These are phyloP conservation scores for Zaprionus ghesquierei DNA, from an alignment of 1,140 invertebrate species.

Conservation along the genomic window DNA sequence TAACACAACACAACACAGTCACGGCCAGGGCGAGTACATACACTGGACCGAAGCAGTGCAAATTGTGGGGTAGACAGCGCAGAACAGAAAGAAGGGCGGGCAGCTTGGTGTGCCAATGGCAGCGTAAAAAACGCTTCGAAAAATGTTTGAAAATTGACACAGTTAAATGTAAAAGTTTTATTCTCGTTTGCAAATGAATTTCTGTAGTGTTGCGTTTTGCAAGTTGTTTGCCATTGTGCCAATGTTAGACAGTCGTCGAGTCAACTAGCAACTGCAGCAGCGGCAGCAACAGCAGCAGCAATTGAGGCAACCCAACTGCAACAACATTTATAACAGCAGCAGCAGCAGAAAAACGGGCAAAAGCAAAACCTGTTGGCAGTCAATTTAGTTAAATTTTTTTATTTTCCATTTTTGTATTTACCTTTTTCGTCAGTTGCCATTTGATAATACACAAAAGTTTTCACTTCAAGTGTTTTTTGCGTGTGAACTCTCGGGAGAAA, in stretches of 20 bases:
- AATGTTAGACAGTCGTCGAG: slow-evolving; percentile 43
- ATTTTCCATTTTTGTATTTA: slow-evolving; percentile 1
- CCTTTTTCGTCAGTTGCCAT: slow-evolving; percentile 17
- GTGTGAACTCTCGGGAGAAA: slow-evolving; percentile 32
- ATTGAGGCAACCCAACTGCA: slow-evolving; percentile 23
- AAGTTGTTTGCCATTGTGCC: slow-evolving; percentile 60
- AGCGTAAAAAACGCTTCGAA: slow-evolving; percentile 38
- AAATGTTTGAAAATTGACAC: slow-evolving; percentile 73
- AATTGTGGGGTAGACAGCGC: neutral
- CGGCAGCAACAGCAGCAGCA: neutral
- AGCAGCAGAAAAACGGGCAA: neutral
- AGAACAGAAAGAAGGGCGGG: neutral
- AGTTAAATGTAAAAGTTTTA: slow-evolving; percentile 80
- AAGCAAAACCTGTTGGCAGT: slow-evolving; percentile 53
- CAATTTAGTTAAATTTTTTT: slow-evolving; percentile 65
- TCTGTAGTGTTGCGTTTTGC: slow-evolving; percentile 47
- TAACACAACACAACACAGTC: neutral
- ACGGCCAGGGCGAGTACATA: neutral
- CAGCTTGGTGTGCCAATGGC: slow-evolving; percentile 8
- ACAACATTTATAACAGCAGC: slow-evolving; percentile 30
- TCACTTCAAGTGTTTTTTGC: slow-evolving; percentile 35
- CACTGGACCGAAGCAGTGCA: neutral
- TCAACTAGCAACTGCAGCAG: slow-evolving; percentile 20
- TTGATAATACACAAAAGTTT: slow-evolving; percentile 40
- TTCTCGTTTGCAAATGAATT: slow-evolving; percentile 80